Percentiles rank a stretch among this genome's conserved stretches.
Evolutionary conservation across 2,888 invertebrate genomes (phyloP).

Genomic region (Schizotus pectinicornis): DNA sequence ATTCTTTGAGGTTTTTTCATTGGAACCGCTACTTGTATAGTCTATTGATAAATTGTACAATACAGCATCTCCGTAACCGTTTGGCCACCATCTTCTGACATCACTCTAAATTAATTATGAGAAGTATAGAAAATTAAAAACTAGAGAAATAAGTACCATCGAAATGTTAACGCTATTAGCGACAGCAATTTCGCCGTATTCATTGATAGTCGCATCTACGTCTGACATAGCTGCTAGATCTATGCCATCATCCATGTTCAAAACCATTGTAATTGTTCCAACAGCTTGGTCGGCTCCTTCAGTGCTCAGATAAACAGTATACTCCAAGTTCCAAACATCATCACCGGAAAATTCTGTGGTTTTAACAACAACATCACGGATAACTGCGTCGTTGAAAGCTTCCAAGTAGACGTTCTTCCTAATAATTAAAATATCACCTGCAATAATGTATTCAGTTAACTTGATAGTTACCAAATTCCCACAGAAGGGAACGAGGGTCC

Average conservation of each 20-base stretch:
- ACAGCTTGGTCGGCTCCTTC: constrained; percentile 21
- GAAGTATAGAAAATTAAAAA: neutral
- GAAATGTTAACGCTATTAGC: constrained; percentile 14
- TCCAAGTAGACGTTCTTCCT: constrained; percentile 74
- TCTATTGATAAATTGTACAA: too few species aligned
- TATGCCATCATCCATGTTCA: neutral
- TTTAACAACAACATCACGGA: constrained; percentile 66
- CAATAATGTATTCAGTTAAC: neutral
- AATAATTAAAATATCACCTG: constrained; percentile 42
- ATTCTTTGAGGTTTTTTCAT: constrained; percentile 55
- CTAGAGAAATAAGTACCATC: constrained; percentile 34
- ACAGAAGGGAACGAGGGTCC: constrained; percentile 93
- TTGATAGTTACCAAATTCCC: constrained; percentile 83
- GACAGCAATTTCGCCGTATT: constrained; percentile 50
- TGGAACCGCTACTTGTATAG: too few species aligned
- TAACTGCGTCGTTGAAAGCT: constrained; percentile 67
- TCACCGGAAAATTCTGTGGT: constrained; percentile 38
- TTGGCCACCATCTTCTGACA: constrained; percentile 91
- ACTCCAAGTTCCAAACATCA: constrained; percentile 54
- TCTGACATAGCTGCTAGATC: constrained; percentile 21
- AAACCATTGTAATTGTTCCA: constrained; percentile 32
- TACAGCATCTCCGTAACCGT: constrained; percentile 77
- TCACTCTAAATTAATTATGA: constrained; percentile 28
- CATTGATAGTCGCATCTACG: constrained; percentile 31
- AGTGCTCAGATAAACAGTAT: constrained; percentile 52